These are phyloP conservation scores for Drosophila anomelani DNA, from an alignment of 2,888 invertebrate genomes.

Conservation along the genomic window DNA sequence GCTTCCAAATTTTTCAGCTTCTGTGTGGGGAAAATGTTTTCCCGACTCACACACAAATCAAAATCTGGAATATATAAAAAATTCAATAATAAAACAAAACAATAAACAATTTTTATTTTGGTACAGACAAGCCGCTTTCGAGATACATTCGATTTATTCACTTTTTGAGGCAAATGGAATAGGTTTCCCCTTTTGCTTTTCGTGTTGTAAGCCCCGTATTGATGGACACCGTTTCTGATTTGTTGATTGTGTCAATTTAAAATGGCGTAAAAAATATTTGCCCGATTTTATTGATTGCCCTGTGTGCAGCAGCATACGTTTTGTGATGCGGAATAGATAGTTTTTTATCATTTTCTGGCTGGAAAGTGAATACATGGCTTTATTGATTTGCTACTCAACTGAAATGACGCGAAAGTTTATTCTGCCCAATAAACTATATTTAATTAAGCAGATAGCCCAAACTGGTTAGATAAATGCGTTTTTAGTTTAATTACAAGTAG, in stretches of 20 bases:
- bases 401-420: not conserved
- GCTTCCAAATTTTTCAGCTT: slow-evolving; percentile 8
- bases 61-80: slow-evolving; percentile 14
- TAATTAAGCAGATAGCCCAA: not conserved
- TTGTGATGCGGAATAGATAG: slow-evolving; percentile 41
- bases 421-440: not conserved
- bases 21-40: slow-evolving; percentile 25
- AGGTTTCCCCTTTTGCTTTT: slow-evolving; percentile 8
- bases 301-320: slow-evolving; percentile 29
- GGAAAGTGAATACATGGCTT: not conserved
- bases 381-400: slow-evolving; percentile 42
- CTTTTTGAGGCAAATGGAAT: slow-evolving; percentile 15
- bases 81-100: slow-evolving; percentile 9
- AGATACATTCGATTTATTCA: slow-evolving; percentile 22
- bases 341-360: slow-evolving; percentile 11
- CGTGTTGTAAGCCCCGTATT: slow-evolving; percentile 48
- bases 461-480: not conserved
- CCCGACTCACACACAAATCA: slow-evolving; percentile 22
- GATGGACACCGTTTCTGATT: slow-evolving; percentile 67
- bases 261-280: slow-evolving; percentile 56
- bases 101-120: slow-evolving; percentile 40
- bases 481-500: not conserved
- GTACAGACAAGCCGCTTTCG: slow-evolving; percentile 41
- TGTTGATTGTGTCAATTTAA: slow-evolving; percentile 69
- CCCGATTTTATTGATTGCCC: slow-evolving; percentile 61